A percentile compares a stretch with the other conserved stretches of the same genome.
phyloP scores from a whole-genome alignment of 2,113 vertebrate species.

The Microtus ochrogaster region DNA sequence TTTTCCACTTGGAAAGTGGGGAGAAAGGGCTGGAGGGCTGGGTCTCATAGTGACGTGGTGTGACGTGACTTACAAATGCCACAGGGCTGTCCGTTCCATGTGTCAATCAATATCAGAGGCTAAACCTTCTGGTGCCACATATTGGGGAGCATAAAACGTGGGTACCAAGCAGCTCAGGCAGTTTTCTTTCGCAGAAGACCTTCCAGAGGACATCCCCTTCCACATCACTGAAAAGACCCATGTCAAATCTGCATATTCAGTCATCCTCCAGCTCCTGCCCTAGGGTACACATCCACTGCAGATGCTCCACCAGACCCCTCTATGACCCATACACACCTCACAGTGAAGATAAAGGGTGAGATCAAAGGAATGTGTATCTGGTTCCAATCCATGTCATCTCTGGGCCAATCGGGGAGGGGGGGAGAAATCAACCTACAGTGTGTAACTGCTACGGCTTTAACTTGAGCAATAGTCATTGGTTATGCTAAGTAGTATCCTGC shows the following conservation, averaged over 20 bases:
- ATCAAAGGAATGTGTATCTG: neutral
- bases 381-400: neutral
- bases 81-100: neutral
- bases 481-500: neutral
- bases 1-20: constrained; percentile 2
- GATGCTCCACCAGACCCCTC: neutral
- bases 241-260: neutral
- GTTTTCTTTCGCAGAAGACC: neutral
- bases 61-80: neutral
- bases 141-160: neutral
- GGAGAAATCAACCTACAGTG: neutral
- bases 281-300: neutral
- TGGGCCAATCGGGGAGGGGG: neutral
- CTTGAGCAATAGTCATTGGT: neutral
- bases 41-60: neutral
- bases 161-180: neutral
- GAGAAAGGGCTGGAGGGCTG: constrained; percentile 34
- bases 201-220: neutral
- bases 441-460: neutral
- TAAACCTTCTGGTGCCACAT: neutral
- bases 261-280: neutral
- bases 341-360: neutral
- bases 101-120: constrained; percentile 3
- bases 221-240: neutral
- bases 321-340: neutral